Evolutionary conservation across 64 coral and sea anemone genomes (phyloP).

Genomic region (Dendrophyllia cribrosa): DNA sequence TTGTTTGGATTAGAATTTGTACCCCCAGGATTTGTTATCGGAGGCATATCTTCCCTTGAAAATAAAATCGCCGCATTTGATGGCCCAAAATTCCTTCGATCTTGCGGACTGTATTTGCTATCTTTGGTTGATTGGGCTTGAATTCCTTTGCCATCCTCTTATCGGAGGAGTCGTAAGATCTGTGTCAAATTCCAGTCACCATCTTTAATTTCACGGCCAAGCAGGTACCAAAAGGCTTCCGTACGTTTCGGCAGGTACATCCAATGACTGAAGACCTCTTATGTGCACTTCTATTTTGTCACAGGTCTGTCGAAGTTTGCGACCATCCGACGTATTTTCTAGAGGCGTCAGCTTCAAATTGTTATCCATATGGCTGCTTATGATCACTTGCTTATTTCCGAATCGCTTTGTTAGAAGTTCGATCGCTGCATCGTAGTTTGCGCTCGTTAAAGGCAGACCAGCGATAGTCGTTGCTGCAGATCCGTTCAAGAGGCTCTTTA

Average conservation of each 20-base stretch:
- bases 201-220: slow-evolving; percentile 24
- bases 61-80: too few species aligned
- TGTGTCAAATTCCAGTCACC: background rate
- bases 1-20: background rate
- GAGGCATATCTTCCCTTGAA: too few species aligned
- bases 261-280: slow-evolving; percentile 19
- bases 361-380: slow-evolving; percentile 33
- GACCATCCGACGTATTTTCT: background rate
- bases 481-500: background rate
- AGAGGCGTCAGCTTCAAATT: background rate
- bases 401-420: slow-evolving; percentile 2
- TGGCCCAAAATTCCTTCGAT: too few species aligned
- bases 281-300: slow-evolving; percentile 41
- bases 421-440: slow-evolving; percentile 23
- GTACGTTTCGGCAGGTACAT: slow-evolving; percentile 5
- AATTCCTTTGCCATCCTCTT: background rate
- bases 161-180: background rate
- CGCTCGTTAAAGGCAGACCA: slow-evolving; percentile 10
- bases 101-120: too few species aligned
- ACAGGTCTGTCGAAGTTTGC: background rate
- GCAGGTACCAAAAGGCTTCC: slow-evolving; percentile 34
- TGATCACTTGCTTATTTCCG: slow-evolving; percentile 35
- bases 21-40: background rate
- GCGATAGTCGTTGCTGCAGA: slow-evolving; percentile 1
- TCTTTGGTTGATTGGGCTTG: background rate